A percentile compares a stretch with the other conserved stretches of the same genome.
Evolutionary conservation across 2,888 invertebrate genomes (phyloP).

Genomic region (Trypoxylon attenuatum): DNA sequence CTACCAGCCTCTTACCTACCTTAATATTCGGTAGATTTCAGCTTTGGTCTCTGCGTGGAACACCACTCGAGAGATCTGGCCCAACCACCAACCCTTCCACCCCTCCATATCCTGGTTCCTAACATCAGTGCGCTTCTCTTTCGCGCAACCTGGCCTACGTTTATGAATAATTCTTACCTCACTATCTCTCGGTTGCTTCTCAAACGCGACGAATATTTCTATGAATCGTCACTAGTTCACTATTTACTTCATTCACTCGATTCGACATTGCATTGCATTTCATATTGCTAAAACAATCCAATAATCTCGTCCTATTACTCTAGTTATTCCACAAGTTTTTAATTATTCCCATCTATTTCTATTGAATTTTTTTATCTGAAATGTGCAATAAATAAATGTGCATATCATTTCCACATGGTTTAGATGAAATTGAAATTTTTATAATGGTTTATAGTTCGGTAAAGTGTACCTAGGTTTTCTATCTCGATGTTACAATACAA

Average conservation of each 20-base stretch:
- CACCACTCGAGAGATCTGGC: slow-evolving; percentile 25
- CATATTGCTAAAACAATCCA: too few species aligned
- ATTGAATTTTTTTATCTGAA: too few species aligned
- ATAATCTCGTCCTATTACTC: too few species aligned
- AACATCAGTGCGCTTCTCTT: neutral
- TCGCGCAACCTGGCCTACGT: slow-evolving; percentile 59
- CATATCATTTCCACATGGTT: too few species aligned
- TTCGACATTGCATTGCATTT: too few species aligned
- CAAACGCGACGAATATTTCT: slow-evolving; percentile 40
- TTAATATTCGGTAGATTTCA: slow-evolving; percentile 70
- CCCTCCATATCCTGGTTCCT: slow-evolving; percentile 15
- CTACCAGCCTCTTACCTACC: slow-evolving; percentile 41
- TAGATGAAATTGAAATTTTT: too few species aligned
- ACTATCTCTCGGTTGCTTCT: slow-evolving; percentile 29
- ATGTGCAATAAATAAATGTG: too few species aligned
- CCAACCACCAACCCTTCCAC: slow-evolving; percentile 44
- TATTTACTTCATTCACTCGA: slow-evolving; percentile 47
- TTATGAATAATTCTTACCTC: slow-evolving; percentile 72
- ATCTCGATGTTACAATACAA: too few species aligned
- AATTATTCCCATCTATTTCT: too few species aligned
- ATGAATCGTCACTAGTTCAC: slow-evolving; percentile 38
- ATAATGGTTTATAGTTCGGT: too few species aligned
- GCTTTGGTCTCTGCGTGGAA: slow-evolving; percentile 52
- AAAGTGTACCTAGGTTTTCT: too few species aligned
- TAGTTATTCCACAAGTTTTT: too few species aligned